Evolutionary conservation across 2,888 invertebrate species (phyloP), one percentile per base, ranked within the genome.

Genomic region (Trachelus stipa): DNA sequence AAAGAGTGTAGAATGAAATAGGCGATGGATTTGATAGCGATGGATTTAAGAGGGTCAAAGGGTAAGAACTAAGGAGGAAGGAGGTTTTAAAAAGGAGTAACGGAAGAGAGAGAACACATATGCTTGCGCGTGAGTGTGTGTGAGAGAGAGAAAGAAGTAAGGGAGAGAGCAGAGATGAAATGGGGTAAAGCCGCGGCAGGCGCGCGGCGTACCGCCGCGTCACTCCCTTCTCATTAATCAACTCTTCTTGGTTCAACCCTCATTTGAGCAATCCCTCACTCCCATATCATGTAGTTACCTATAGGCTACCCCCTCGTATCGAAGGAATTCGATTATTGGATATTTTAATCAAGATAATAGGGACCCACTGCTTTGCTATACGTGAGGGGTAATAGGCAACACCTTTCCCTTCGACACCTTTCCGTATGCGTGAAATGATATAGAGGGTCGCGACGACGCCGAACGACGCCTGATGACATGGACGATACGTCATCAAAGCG

Each of bases 211-310:
- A 84, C 83, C 85, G 89, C 89, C 81, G 79, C 88, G 89, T 90
- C 90, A 90, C 87, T 87, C 85, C 85, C 86, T 83, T 83, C 87
- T 88, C 88, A 89, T 90, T 90, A 90, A 90, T 90, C 89, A 90
- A 87, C 82, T 85, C 84, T 83, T 85, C 81, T 82, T 82, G 79
- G 75, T 71, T 69, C 23, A 23, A 40, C 35, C 40, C 40, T 37
- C 78, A 77, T 78, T 81, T 76, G 81, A 78, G 74, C 76, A 71
- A 76, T 74, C 75, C 68, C 69, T 76, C 69, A 56, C 40, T 77
- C 75, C 69, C 73, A 76, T 69, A 34, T 77, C 69, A 77, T 34
- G 77, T 74, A 76, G 76, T 76, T 80, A 80, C 79, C 76, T 80
- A 74, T 74, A 69, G 68, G 76, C 31, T 35, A 40, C 71, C 69